phyloP scores from a whole-genome alignment of 2,888 invertebrate genomes.

The Pterostichus madidus region DNA sequence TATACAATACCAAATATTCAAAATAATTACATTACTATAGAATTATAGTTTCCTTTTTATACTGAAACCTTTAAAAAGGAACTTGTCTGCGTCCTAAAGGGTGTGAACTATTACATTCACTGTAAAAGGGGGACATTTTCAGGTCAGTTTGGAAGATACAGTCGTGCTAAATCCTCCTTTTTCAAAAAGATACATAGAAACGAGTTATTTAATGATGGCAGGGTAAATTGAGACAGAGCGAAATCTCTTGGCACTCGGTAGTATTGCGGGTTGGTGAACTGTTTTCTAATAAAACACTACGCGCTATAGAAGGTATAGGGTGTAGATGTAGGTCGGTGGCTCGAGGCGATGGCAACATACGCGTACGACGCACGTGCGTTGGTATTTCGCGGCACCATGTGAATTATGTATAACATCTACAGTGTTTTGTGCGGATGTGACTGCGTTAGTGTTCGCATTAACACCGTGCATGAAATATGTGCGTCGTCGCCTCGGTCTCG shows the following conservation, averaged over 20 bases:
- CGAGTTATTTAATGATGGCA: neutral
- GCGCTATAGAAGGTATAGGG: neutral
- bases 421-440: conserved; percentile 56
- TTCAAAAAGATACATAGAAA: too few species aligned
- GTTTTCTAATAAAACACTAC: conserved; percentile 35
- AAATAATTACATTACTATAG: too few species aligned
- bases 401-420: conserved; percentile 57
- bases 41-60: too few species aligned
- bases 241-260: neutral
- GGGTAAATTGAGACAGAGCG: neutral
- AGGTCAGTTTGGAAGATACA: too few species aligned
- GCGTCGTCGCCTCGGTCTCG: conserved; percentile 41
- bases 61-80: too few species aligned
- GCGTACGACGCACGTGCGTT: conserved; percentile 22
- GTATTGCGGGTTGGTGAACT: conserved; percentile 8
- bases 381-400: conserved; percentile 42
- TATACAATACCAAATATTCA: too few species aligned
- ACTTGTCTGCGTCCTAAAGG: too few species aligned
- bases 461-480: conserved; percentile 54
- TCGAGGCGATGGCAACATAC: conserved; percentile 14
- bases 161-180: too few species aligned
- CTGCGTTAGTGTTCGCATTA: conserved; percentile 53
- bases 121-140: too few species aligned
- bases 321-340: conserved; percentile 12
- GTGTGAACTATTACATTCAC: too few species aligned